phyloP scores from a whole-genome alignment of 2,113 vertebrate species.

The Halcyon senegalensis region DNA sequence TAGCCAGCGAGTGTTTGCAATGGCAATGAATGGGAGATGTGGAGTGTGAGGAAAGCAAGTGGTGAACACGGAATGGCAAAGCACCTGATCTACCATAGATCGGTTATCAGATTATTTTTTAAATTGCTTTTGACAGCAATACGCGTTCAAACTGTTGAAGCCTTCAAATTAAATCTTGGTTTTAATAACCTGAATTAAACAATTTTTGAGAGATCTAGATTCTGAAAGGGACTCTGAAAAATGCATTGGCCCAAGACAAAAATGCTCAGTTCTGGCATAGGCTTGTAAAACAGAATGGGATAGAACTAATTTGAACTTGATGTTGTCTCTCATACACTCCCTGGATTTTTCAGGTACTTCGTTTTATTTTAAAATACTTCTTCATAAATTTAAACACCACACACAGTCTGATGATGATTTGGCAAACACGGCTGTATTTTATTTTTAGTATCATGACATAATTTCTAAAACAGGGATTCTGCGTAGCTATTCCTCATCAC shows the following conservation, averaged over 20 bases:
- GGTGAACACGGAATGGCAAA: neutral
- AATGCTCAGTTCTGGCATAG: neutral
- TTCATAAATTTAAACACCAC: constrained; percentile 16
- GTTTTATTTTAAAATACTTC: neutral
- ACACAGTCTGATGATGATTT: neutral
- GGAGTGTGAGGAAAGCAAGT: neutral
- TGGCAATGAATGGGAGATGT: neutral
- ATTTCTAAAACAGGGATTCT: neutral
- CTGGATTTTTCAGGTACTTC: neutral
- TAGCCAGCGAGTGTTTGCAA: neutral
- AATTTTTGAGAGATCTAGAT: neutral
- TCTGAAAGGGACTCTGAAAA: neutral
- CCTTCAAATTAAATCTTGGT: neutral
- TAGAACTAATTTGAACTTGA: neutral
- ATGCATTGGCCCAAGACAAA: neutral
- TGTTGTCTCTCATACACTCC: neutral
- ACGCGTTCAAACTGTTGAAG: neutral
- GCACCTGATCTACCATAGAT: no score
- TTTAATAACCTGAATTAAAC: neutral
- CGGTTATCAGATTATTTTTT: neutral
- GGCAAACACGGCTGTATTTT: constrained; percentile 8
- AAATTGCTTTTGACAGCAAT: neutral
- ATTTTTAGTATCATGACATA: neutral
- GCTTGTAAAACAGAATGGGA: neutral
- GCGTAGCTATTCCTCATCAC: neutral